Conservation (phyloP, 1,140 invertebrate species). For the Temnothorax nylanderi region DNA sequence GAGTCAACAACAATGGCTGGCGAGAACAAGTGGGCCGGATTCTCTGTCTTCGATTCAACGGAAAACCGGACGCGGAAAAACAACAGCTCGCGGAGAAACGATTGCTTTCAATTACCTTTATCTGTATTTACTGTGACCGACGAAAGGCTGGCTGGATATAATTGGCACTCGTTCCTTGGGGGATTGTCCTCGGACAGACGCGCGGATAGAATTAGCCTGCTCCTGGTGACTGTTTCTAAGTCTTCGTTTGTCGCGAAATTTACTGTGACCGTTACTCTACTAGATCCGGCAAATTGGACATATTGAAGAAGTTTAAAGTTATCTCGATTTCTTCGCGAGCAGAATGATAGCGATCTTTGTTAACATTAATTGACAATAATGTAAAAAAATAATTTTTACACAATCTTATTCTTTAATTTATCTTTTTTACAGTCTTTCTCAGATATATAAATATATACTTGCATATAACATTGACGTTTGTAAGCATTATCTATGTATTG, state of each 20-base stretch:
- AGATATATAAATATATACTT: not conserved
- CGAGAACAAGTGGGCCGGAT: conserved; percentile 27
- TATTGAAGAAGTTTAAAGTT: not conserved
- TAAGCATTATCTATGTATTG: not conserved
- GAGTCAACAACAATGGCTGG: conserved; percentile 44
- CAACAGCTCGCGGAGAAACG: conserved; percentile 53
- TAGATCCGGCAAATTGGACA: conserved; percentile 11
- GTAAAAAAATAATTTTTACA: not conserved
- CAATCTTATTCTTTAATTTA: not conserved
- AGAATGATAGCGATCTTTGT: not conserved
- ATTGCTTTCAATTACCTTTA: conserved; percentile 75
- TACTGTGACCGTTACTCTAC: conserved; percentile 13
- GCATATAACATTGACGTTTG: not conserved
- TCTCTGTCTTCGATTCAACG: conserved; percentile 52
- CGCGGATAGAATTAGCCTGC: conserved; percentile 47
- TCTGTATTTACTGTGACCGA: conserved; percentile 73
- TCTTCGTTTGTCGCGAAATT: conserved; percentile 41
- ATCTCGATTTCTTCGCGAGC: not conserved
- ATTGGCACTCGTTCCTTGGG: conserved; percentile 38
- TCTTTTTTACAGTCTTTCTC: not conserved
- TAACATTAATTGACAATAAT: conserved; percentile 3
- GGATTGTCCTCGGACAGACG: conserved; percentile 29
- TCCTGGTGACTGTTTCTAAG: conserved; percentile 25
- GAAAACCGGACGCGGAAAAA: conserved; percentile 12
- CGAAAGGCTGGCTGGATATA: conserved; percentile 32